phyloP scores from a whole-genome alignment of 2,113 vertebrate genomes.

The Trichechus manatus region DNA sequence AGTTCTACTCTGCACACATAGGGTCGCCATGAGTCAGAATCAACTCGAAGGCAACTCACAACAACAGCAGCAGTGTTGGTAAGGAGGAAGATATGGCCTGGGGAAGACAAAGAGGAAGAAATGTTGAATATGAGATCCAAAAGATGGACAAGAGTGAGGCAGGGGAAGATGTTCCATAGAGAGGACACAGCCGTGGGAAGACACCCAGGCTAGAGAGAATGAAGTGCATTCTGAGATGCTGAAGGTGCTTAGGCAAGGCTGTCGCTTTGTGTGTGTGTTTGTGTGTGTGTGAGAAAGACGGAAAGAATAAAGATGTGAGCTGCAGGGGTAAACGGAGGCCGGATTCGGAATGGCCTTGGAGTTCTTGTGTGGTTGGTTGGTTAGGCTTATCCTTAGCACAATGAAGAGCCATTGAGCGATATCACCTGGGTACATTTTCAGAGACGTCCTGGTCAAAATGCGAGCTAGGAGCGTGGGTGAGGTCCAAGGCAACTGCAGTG shows the following conservation, averaged over 20 bases:
- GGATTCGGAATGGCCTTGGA: neutral
- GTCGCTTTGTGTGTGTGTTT: no score
- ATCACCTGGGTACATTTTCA: neutral
- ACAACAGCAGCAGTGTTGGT: neutral
- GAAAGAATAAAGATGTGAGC: neutral
- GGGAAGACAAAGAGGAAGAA: neutral
- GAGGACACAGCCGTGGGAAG: neutral
- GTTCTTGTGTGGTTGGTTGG: neutral
- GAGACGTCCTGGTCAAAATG: neutral
- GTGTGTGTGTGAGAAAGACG: no score
- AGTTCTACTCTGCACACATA: no score
- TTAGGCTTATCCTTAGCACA: neutral
- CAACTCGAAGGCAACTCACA: no score
- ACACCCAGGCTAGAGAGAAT: neutral
- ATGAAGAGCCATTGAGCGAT: neutral
- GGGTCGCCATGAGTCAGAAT: no score
- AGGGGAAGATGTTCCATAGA: accelerated
- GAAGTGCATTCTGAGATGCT: neutral
- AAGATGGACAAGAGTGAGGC: neutral
- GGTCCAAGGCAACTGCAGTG: neutral
- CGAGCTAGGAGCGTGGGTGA: neutral
- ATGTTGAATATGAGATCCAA: neutral
- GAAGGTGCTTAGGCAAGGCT: neutral
- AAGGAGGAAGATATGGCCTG: neutral
- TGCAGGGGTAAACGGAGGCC: neutral